Conservation (phyloP, 2,113 vertebrate species). For the Panurus biarmicus region DNA sequence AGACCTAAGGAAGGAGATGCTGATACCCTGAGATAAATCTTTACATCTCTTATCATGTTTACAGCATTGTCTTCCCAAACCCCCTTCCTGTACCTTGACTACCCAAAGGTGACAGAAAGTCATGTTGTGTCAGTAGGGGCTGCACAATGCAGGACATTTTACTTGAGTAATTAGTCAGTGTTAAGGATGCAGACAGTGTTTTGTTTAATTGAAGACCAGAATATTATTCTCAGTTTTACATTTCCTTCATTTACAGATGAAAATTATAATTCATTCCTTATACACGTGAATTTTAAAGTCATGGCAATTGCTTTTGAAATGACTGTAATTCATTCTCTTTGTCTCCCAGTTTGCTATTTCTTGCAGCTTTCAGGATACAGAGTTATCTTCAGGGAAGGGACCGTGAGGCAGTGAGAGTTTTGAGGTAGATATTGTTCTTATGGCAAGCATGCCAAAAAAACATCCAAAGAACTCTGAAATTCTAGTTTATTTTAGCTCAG, state of each 20-base stretch:
- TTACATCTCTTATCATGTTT: neutral
- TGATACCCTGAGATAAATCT: neutral
- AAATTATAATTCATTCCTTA: neutral
- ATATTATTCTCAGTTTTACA: neutral
- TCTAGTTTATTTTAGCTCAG: neutral
- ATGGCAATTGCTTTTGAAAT: neutral
- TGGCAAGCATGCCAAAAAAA: neutral
- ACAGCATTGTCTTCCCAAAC: neutral
- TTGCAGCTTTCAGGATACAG: neutral
- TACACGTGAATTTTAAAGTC: neutral
- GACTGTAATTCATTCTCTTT: neutral
- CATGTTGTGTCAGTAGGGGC: neutral
- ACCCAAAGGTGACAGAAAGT: neutral
- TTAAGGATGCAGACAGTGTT: neutral
- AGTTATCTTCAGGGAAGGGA: neutral
- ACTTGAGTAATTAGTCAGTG: neutral
- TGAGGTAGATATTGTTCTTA: neutral
- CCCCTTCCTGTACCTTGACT: neutral
- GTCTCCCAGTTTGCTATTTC: neutral
- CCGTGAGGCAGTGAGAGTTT: neutral
- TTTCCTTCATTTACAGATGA: neutral
- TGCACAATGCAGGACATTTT: neutral
- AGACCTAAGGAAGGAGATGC: neutral
- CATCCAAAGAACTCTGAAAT: neutral
- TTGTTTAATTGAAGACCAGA: neutral